phyloP scores from a whole-genome alignment of 2,113 vertebrate genomes.

The Sceloporus undulatus region DNA sequence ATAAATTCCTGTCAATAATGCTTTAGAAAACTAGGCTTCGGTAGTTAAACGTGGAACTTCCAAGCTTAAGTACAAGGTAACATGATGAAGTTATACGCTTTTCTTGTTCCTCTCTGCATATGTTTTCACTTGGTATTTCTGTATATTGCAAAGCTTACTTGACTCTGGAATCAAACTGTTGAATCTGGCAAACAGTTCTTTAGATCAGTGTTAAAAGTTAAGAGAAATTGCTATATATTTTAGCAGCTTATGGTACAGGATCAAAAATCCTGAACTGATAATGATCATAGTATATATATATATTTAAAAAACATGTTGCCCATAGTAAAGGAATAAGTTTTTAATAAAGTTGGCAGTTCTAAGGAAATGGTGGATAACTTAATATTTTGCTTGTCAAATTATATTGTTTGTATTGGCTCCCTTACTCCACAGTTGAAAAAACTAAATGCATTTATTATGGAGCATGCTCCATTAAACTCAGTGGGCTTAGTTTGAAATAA shows the following conservation, averaged over 20 bases:
- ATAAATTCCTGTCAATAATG: background rate
- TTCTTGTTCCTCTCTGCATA: constrained; percentile 39
- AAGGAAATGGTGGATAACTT: background rate
- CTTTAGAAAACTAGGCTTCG: background rate
- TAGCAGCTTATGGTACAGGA: rapidly evolving
- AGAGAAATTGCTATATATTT: constrained; percentile 15
- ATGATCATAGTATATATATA: background rate
- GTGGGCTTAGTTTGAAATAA: background rate
- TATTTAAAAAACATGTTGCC: background rate
- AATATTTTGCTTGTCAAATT: background rate
- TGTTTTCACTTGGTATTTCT: constrained; percentile 36
- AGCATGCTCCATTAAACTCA: background rate
- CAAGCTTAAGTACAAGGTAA: background rate
- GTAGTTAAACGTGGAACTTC: background rate
- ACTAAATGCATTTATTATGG: background rate
- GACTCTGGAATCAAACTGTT: background rate
- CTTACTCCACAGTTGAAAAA: constrained; percentile 16
- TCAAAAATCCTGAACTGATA: constrained; percentile 15
- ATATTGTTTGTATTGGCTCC: constrained; percentile 11
- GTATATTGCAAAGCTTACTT: constrained; percentile 2
- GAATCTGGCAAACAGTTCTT: constrained; percentile 49
- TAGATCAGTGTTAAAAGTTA: constrained; percentile 8
- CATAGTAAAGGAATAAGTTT: background rate
- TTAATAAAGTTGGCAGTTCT: background rate
- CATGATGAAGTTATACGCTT: constrained; percentile 16